phyloP scores from a whole-genome alignment of 1,140 invertebrate species.

The Atopsyche davidsoni region DNA sequence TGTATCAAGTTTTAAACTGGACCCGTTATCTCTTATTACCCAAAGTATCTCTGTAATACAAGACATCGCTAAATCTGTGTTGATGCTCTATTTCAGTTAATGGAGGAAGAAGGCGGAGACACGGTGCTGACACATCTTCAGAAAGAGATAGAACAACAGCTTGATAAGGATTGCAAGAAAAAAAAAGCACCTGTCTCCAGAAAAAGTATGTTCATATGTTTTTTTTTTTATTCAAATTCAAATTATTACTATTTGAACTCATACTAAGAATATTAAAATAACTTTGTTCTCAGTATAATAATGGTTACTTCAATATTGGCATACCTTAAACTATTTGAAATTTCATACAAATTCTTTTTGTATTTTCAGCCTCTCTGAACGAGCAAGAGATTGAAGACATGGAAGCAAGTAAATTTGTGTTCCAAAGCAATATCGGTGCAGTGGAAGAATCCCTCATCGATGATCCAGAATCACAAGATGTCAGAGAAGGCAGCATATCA shows the following conservation, averaged over 20 bases:
- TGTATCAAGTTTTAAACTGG: too few species aligned
- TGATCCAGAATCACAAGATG: constrained; percentile 18
- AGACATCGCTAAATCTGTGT: background rate
- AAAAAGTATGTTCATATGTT: too few species aligned
- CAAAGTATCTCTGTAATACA: too few species aligned
- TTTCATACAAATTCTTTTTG: too few species aligned
- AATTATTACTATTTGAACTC: background rate
- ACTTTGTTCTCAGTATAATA: too few species aligned
- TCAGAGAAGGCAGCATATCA: too few species aligned
- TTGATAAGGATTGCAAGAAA: constrained; percentile 58
- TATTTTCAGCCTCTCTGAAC: background rate
- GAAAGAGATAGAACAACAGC: constrained; percentile 65
- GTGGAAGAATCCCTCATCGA: constrained; percentile 22
- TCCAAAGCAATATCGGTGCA: constrained; percentile 21
- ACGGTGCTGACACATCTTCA: constrained; percentile 64
- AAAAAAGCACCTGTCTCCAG: constrained; percentile 32
- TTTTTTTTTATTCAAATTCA: background rate
- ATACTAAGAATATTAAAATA: too few species aligned
- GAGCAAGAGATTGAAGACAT: constrained; percentile 12
- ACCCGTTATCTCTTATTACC: too few species aligned
- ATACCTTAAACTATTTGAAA: too few species aligned
- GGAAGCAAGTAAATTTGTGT: constrained; percentile 21
- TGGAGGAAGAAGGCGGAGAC: constrained; percentile 59
- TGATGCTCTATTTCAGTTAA: constrained; percentile 38
- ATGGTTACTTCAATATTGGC: too few species aligned